Evolutionary conservation across 1,140 invertebrate genomes (phyloP), one percentile per base, ranked within the genome.

Genomic region (Melanaphis sacchari): DNA sequence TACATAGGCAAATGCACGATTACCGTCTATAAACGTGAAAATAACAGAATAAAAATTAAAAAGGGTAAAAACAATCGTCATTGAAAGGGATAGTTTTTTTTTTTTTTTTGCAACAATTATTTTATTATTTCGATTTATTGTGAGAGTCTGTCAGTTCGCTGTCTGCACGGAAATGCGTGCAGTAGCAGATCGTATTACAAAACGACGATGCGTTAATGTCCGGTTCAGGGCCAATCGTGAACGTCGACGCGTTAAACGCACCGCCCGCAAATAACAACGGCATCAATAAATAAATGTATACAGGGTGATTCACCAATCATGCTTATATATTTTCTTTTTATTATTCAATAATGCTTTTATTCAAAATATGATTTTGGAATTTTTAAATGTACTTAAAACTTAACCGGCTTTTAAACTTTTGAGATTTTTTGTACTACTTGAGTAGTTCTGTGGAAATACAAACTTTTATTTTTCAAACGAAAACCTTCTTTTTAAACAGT

Each of bases 161-260:
- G 15, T 85, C 41, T 85, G 43, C 87, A 36, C 87, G 85, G 85
- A 88, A 88, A 49, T 21, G 87, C 36, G 85, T 87, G 85, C 41
- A 21, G 43, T 11, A 21, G 15, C 18, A 43, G 21, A 81, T 91
- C 36, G 38, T 90, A 90, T 91, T 91, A 49, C 90, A 82, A 43
- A 91, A 91, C 66, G 5, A n/a, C 40, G 11, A 24, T 1, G 6
- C 18, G 15, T 41, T 18, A 31, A 5, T 40, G 54, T 90, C 54
- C 90, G 90, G 90, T 91, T 91, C 90, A 91, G 66, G 90, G 90
- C 41, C 66, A 36, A 82, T 38, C 90, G 90, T 91, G 66, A 82
- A 91, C 41, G 11, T 31, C n/a, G 81, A 49, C 22, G 46, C 81
- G 36, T 85, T 85, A 40, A 91, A 46, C 90, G 59, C 3, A 18